Evolutionary conservation across 2,113 vertebrate genomes (phyloP).

Genomic region (Psittacara wagleri): DNA sequence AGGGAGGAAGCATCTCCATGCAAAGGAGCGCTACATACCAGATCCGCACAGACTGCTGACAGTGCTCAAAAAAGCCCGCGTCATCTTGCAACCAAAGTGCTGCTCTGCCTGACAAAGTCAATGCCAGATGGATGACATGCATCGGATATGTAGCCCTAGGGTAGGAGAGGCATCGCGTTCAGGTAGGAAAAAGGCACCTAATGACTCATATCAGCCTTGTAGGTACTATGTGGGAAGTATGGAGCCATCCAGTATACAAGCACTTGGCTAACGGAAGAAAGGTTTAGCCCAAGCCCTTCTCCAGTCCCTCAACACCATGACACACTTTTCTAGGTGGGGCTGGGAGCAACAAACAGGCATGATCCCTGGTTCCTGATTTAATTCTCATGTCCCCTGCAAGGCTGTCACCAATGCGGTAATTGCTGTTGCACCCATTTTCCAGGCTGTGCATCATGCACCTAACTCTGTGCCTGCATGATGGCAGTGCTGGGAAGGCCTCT

Average conservation of each 20-base stretch:
- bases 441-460: background rate
- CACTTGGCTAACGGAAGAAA: background rate
- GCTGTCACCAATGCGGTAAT: background rate
- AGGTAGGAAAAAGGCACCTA: background rate
- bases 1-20: background rate
- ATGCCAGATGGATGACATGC: background rate
- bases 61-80: background rate
- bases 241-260: background rate
- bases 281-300: background rate
- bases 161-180: accelerated
- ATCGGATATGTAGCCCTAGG: too few species aligned
- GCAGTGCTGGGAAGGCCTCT: background rate
- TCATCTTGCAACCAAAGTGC: background rate
- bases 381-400: background rate
- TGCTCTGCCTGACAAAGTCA: background rate
- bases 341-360: background rate
- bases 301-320: background rate
- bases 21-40: background rate
- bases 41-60: background rate
- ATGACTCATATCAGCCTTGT: background rate
- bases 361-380: background rate
- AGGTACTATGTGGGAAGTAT: background rate
- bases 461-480: background rate
- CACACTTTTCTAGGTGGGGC: background rate
- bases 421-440: background rate